A percentile compares a stretch with the other conserved stretches of the same genome.
These are phyloP conservation scores for Hydrocynus forskahlii DNA, from an alignment of 2,797 vertebrate species.

Conservation along the genomic window DNA sequence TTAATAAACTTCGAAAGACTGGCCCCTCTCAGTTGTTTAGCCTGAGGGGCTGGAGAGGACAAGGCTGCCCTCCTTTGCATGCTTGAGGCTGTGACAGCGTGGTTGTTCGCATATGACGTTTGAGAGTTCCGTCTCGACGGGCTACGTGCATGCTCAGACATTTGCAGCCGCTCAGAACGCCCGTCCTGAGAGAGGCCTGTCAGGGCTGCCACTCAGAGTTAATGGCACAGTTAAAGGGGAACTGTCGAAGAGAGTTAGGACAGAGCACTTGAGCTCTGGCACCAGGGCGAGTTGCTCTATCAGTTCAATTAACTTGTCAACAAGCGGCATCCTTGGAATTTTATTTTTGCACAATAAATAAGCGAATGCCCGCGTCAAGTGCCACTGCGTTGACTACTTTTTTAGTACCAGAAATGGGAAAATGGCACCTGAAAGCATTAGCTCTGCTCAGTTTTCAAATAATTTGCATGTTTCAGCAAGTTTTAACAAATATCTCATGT, in stretches of 20 bases:
- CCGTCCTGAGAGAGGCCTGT: slow-evolving; percentile 26
- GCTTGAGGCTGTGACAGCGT: background rate
- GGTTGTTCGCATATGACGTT: background rate
- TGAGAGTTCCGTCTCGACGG: slow-evolving; percentile 4
- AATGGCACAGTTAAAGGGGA: slow-evolving; percentile 29
- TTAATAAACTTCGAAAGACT: slow-evolving; percentile 47
- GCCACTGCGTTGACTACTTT: background rate
- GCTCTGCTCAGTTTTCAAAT: background rate
- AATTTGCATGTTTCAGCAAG: background rate
- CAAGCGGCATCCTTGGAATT: slow-evolving; percentile 18
- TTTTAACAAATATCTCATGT: background rate
- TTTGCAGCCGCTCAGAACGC: background rate
- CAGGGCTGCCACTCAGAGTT: slow-evolving; percentile 27
- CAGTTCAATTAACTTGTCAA: slow-evolving; percentile 49
- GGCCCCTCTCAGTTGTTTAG: slow-evolving; percentile 14
- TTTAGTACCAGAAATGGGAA: background rate
- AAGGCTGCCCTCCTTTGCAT: slow-evolving; percentile 24
- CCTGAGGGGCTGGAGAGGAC: background rate
- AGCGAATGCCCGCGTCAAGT: background rate
- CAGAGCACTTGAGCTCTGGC: slow-evolving; percentile 27
- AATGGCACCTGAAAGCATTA: background rate
- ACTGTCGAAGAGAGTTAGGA: slow-evolving; percentile 29
- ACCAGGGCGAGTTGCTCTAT: background rate
- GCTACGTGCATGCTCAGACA: slow-evolving; percentile 32
- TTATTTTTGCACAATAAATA: slow-evolving; percentile 13